Percentiles rank a stretch among this genome's conserved stretches.
Evolutionary conservation across 2,888 invertebrate genomes (phyloP).

Genomic region (Ophraella communa): DNA sequence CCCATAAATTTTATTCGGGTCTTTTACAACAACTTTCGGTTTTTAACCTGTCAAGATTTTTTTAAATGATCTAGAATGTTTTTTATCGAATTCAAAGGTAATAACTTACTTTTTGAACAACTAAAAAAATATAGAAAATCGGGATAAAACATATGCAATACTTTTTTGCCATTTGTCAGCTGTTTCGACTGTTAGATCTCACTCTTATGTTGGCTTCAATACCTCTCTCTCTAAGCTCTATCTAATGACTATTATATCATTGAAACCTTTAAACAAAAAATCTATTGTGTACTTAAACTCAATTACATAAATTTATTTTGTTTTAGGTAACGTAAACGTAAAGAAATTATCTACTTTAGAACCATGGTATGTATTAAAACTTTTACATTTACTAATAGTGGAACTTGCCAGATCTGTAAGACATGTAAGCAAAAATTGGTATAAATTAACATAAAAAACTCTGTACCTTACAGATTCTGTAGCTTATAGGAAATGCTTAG

Average conservation of each 20-base stretch:
- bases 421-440: too few relatives aligned
- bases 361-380: neutral
- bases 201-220: too few relatives aligned
- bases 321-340: neutral
- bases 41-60: neutral
- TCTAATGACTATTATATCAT: neutral
- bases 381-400: neutral
- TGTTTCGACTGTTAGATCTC: too few relatives aligned
- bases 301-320: neutral
- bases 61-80: neutral
- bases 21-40: neutral
- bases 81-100: neutral
- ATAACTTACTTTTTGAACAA: neutral
- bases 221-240: too few relatives aligned
- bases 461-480: too few relatives aligned
- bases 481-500: too few relatives aligned
- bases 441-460: too few relatives aligned
- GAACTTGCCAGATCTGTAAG: neutral
- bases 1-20: slow-evolving; percentile 4
- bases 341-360: neutral
- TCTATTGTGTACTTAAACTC: neutral
- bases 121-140: too few relatives aligned
- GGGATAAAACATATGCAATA: neutral
- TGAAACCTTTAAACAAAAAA: neutral
- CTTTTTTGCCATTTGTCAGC: too few relatives aligned